These are phyloP conservation scores for Laupala kohalensis DNA, from an alignment of 1,140 invertebrate genomes.

Conservation along the genomic window DNA sequence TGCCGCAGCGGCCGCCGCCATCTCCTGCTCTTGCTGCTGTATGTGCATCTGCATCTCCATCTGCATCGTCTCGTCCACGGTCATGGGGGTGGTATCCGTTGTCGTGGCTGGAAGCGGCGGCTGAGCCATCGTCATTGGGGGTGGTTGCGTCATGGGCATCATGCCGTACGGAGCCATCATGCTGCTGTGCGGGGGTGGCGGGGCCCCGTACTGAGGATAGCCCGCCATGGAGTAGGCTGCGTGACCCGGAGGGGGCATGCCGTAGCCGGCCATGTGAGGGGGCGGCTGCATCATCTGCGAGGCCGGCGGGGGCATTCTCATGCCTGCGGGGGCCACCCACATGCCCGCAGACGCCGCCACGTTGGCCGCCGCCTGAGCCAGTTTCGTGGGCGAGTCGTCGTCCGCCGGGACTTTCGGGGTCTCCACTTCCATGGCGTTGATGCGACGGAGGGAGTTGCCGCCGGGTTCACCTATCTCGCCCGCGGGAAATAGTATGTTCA, in stretches of 20 bases:
- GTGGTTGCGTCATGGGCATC: background rate
- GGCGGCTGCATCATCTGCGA: background rate
- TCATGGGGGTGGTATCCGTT: background rate
- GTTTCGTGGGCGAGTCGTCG: conserved; percentile 8
- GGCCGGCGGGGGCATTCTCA: background rate
- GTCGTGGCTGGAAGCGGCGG: background rate
- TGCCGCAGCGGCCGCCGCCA: background rate
- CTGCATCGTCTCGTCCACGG: background rate
- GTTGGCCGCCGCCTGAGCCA: background rate
- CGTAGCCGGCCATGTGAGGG: background rate
- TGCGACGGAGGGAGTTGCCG: background rate
- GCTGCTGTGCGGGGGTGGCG: background rate
- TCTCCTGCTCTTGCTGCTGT: background rate
- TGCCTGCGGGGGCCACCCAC: conserved; percentile 1
- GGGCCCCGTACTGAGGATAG: background rate
- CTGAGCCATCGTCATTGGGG: background rate
- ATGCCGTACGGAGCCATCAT: background rate
- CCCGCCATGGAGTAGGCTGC: background rate
- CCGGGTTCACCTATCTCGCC: conserved; percentile 16
- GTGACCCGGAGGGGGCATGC: background rate
- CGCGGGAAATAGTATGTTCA: conserved; percentile 57
- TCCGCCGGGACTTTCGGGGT: conserved; percentile 12
- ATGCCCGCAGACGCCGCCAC: background rate
- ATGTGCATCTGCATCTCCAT: background rate
- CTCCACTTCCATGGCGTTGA: background rate